phyloP scores from a whole-genome alignment of 2,888 invertebrate species.

The Drosophila monieri region DNA sequence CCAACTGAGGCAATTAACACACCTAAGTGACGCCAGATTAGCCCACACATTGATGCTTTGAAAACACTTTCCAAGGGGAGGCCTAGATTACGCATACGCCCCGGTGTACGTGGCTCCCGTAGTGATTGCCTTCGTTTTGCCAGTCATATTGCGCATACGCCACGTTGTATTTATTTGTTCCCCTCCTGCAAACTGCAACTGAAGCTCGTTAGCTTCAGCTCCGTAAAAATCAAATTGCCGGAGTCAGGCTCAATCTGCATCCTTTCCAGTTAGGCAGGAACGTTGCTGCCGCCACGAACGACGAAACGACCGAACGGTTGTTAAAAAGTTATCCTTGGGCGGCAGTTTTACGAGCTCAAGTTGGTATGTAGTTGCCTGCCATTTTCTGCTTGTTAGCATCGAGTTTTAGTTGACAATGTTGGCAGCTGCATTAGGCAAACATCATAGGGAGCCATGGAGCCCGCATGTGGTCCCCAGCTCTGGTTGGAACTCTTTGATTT shows the following conservation, averaged over 20 bases:
- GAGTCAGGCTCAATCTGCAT: constrained; percentile 7
- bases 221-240: constrained; percentile 73
- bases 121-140: constrained; percentile 58
- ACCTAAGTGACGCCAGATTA: constrained; percentile 37
- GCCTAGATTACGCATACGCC: constrained; percentile 38
- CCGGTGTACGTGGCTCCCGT: constrained; percentile 27
- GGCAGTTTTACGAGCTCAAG: constrained; percentile 67
- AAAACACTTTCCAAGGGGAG: constrained; percentile 7
- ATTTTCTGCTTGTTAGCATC: constrained; percentile 70
- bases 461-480: constrained; percentile 30
- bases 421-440: constrained; percentile 63
- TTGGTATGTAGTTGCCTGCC: constrained; percentile 58
- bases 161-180: constrained; percentile 67
- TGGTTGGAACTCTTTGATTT: constrained; percentile 45
- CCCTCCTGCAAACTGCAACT: constrained; percentile 55
- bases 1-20: constrained; percentile 32
- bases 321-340: constrained; percentile 69
- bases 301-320: constrained; percentile 23
- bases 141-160: constrained; percentile 56
- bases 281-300: constrained; percentile 12
- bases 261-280: constrained; percentile 27
- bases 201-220: constrained; percentile 65
- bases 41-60: constrained; percentile 9
- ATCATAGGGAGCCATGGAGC: constrained; percentile 24
- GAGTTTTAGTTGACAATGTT: constrained; percentile 71